Evolutionary conservation across 1,140 invertebrate species (phyloP).

Genomic region (Bombus fervidus): DNA sequence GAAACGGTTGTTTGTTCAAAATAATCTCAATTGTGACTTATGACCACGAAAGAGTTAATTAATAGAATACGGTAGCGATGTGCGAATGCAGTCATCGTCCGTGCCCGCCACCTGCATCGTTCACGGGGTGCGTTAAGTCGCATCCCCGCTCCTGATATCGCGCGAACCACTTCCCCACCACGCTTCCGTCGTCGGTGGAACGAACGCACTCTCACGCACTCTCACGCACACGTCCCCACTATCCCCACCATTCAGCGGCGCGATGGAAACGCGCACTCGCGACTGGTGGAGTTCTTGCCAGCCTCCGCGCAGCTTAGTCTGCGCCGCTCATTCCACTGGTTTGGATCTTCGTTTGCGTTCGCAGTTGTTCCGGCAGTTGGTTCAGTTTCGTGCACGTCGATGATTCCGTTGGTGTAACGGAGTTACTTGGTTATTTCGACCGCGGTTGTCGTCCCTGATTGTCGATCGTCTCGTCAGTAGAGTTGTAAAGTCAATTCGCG

Average conservation of each 20-base stretch:
- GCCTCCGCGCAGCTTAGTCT: slow-evolving; percentile 74
- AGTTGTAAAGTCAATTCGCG: background rate
- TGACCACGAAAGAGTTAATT: slow-evolving; percentile 12
- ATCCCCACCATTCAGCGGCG: slow-evolving; percentile 27
- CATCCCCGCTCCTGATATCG: slow-evolving; percentile 54
- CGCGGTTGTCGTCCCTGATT: background rate
- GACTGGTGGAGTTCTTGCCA: slow-evolving; percentile 64
- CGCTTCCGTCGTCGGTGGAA: slow-evolving; percentile 34
- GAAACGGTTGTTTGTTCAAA: no score
- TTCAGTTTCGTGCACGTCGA: slow-evolving; percentile 12
- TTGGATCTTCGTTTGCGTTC: slow-evolving; percentile 44
- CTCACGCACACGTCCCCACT: no score
- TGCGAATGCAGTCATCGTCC: slow-evolving; percentile 52
- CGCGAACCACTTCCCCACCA: slow-evolving; percentile 24
- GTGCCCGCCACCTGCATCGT: slow-evolving; percentile 59
- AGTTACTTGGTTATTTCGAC: background rate
- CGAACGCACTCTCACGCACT: slow-evolving; percentile 42
- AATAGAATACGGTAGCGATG: slow-evolving; percentile 22
- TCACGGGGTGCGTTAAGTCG: slow-evolving; percentile 54
- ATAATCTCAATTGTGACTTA: background rate
- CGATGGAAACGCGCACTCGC: slow-evolving; percentile 46
- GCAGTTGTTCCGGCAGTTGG: background rate
- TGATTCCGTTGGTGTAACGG: background rate
- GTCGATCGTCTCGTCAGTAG: background rate
- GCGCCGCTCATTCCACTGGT: slow-evolving; percentile 70